A percentile compares a stretch with the other conserved stretches of the same genome.
These are phyloP conservation scores for Centropus bengalensis DNA, from an alignment of 2,113 vertebrate genomes.

Conservation along the genomic window DNA sequence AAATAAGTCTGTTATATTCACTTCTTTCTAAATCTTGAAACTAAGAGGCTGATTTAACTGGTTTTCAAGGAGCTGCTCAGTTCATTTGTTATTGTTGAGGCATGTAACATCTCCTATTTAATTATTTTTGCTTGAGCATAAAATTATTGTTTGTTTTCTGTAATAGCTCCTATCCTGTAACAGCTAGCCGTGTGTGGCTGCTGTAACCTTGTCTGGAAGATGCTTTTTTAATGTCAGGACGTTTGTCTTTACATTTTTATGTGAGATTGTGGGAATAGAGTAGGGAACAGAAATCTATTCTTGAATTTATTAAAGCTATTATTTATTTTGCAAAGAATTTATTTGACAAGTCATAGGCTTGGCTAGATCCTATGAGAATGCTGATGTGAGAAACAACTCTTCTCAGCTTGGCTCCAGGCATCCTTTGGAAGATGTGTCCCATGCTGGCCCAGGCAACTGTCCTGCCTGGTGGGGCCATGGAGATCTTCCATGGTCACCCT, in stretches of 20 bases:
- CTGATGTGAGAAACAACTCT: neutral
- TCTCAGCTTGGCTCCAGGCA: neutral
- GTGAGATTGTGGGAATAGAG: neutral
- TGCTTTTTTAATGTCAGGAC: neutral
- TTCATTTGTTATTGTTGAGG: slow-evolving; percentile 53
- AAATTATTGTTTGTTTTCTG: neutral
- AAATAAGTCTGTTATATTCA: slow-evolving; percentile 51
- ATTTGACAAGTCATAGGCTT: neutral
- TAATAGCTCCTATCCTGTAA: neutral
- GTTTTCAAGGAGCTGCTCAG: slow-evolving; percentile 60
- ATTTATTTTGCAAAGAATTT: neutral
- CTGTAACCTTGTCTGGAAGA: neutral
- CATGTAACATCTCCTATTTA: slow-evolving; percentile 4
- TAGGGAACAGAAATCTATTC: neutral
- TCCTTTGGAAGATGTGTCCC: neutral
- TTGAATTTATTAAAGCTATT: neutral
- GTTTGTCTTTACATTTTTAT: neutral
- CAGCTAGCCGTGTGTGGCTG: neutral
- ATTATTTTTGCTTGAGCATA: slow-evolving; percentile 65
- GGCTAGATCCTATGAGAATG: neutral
- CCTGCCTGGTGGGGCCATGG: neutral
- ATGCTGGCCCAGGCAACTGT: neutral
- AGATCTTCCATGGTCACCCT: neutral
- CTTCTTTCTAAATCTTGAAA: slow-evolving; percentile 70
- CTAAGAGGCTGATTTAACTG: slow-evolving; percentile 60